Percentiles rank a stretch among this genome's conserved stretches.
These are phyloP conservation scores for Hypomecis punctinalis DNA, from an alignment of 2,888 invertebrate genomes.

Conservation along the genomic window DNA sequence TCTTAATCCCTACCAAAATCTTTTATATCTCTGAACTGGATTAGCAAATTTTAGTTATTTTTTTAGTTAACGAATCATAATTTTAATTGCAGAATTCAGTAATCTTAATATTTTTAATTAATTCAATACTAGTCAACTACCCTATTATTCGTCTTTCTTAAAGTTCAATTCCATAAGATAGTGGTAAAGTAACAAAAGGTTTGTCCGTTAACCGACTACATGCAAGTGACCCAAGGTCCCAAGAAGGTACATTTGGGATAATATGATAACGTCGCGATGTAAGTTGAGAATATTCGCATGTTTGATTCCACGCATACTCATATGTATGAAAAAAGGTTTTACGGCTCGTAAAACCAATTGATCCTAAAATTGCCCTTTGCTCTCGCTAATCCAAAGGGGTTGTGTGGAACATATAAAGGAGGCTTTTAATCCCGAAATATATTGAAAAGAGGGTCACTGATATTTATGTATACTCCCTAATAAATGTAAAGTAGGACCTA, in stretches of 20 bases:
- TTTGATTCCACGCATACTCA: constrained; percentile 59
- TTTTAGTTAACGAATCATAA: no score
- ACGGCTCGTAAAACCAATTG: constrained; percentile 73
- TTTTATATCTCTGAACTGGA: no score
- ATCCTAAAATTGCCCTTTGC: constrained; percentile 66
- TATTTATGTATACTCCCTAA: constrained; percentile 7
- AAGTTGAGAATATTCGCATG: constrained; percentile 45
- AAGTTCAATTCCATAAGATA: not conserved
- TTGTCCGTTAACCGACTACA: constrained; percentile 10
- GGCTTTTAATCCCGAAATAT: constrained; percentile 46
- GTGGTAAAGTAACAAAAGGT: constrained; percentile 4
- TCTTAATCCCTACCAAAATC: no score
- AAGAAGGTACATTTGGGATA: constrained; percentile 23
- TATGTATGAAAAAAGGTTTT: constrained; percentile 66
- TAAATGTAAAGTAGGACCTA: constrained; percentile 3
- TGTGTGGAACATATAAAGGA: constrained; percentile 44
- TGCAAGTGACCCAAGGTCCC: constrained; percentile 11
- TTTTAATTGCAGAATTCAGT: no score
- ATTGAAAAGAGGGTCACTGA: constrained; percentile 36
- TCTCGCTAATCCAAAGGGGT: constrained; percentile 48
- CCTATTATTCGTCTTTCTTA: no score
- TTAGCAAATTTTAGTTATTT: no score
- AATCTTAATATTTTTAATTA: no score
- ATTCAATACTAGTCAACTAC: no score
- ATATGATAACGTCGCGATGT: constrained; percentile 30